These are phyloP conservation scores for Coturnix japonica DNA, from an alignment of 2,113 vertebrate species.

Conservation along the genomic window DNA sequence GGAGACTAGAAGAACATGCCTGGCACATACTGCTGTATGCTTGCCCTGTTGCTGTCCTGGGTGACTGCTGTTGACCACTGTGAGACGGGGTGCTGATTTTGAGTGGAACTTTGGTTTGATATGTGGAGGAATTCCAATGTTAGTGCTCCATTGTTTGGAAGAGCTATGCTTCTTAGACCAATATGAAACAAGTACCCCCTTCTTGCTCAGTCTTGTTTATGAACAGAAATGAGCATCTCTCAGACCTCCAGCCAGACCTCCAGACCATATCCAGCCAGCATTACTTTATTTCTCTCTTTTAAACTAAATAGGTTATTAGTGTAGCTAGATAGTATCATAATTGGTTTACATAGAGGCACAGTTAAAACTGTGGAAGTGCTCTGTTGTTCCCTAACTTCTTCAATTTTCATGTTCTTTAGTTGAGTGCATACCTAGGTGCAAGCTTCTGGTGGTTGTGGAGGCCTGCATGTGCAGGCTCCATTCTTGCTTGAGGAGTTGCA, in stretches of 20 bases:
- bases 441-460: not conserved
- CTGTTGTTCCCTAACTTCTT: not conserved
- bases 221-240: not conserved
- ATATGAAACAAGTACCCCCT: not conserved
- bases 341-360: slow-evolving; percentile 2
- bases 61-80: not conserved
- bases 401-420: not conserved
- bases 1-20: not conserved
- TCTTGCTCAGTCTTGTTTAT: not conserved
- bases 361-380: not conserved
- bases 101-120: not conserved
- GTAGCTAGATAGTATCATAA: not conserved
- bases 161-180: not conserved
- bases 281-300: slow-evolving; percentile 5
- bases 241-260: too few species aligned
- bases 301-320: slow-evolving; percentile 48
- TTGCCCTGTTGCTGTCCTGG: not conserved
- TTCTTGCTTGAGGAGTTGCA: not conserved
- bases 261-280: not conserved
- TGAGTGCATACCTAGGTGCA: not conserved
- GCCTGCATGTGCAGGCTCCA: not conserved
- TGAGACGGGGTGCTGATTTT: not conserved
- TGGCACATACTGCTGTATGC: not conserved
- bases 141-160: not conserved
- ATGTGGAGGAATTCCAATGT: not conserved